Percentiles rank a stretch among this genome's conserved stretches.
phyloP scores from a whole-genome alignment of 2,113 vertebrate genomes.

The Eupsittula cactorum region DNA sequence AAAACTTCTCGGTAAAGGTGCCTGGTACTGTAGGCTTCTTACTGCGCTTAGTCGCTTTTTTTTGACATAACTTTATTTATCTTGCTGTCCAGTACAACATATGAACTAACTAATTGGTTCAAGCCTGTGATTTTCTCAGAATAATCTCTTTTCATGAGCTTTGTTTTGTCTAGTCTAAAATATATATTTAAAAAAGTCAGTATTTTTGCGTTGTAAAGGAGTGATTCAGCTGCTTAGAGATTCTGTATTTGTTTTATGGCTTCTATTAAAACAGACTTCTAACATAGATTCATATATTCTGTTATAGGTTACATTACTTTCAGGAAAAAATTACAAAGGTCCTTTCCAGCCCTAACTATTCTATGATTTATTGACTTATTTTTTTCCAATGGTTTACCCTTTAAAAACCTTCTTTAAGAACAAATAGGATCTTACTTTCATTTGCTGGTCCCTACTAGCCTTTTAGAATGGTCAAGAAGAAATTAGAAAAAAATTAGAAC shows the following conservation, averaged over 20 bases:
- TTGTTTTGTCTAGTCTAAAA: not conserved
- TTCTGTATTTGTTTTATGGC: not conserved
- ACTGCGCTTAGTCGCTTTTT: not conserved
- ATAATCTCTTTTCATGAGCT: not conserved
- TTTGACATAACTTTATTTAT: not conserved
- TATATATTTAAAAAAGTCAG: fast-evolving
- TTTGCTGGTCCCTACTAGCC: not conserved
- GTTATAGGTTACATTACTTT: not conserved
- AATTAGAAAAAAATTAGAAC: not conserved
- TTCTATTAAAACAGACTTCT: not conserved
- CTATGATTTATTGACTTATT: not conserved
- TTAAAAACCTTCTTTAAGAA: not conserved
- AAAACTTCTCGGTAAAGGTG: not conserved
- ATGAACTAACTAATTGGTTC: not conserved
- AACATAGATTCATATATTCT: not conserved
- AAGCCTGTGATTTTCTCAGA: not conserved
- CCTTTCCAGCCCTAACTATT: not conserved
- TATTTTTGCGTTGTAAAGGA: not conserved
- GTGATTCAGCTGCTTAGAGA: not conserved
- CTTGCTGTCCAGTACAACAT: not conserved
- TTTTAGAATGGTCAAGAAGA: not conserved
- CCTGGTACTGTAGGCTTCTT: not conserved
- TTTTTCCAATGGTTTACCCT: not conserved
- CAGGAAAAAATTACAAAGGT: not conserved
- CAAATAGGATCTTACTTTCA: not conserved